These are phyloP conservation scores for Chionis minor DNA, from an alignment of 2,113 vertebrate genomes.

Conservation along the genomic window DNA sequence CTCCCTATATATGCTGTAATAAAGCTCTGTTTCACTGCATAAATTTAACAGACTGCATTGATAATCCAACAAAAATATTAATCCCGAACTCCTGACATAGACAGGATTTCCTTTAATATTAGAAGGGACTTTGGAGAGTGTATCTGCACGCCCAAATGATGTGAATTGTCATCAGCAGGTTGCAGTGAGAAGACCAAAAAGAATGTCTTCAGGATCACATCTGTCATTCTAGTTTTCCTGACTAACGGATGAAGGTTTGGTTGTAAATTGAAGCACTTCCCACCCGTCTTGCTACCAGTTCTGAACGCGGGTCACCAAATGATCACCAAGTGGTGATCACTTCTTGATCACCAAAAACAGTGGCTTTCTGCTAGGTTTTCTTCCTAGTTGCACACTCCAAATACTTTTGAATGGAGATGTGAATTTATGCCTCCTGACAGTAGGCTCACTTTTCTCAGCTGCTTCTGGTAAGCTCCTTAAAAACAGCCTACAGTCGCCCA, in stretches of 20 bases:
- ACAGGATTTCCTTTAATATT: not conserved
- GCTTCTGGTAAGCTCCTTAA: not conserved
- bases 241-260: not conserved
- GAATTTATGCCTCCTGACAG: not conserved
- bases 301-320: not conserved
- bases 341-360: not conserved
- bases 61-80: not conserved
- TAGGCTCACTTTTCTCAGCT: not conserved
- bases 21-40: not conserved
- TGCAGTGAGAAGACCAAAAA: not conserved
- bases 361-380: not conserved
- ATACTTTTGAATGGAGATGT: not conserved
- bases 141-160: not conserved
- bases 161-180: not conserved
- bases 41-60: not conserved
- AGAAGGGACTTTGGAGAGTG: not conserved
- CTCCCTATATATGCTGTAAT: not conserved
- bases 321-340: not conserved
- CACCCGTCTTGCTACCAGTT: not conserved
- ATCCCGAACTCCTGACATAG: not conserved
- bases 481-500: not conserved
- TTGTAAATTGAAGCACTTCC: not conserved
- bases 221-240: not conserved
- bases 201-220: not conserved
- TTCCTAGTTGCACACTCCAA: not conserved